Base-by-base conservation (phyloP, 2,113 vertebrate genomes). In the Crotalus helleri region DNA sequence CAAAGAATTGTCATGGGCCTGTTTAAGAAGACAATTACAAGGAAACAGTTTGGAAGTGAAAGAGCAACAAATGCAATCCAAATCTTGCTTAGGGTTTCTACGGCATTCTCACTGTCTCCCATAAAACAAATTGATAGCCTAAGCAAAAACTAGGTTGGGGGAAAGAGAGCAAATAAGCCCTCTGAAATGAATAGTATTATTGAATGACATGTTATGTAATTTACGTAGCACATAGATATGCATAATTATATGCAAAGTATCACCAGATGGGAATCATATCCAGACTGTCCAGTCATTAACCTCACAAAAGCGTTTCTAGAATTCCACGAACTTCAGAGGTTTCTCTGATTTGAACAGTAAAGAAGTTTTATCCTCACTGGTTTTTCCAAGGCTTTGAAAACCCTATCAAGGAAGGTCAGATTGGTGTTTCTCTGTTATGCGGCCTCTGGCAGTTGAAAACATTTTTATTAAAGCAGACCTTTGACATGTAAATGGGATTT, bases 11-110 rank as follows among this genome's bases (percentile, higher is more conserved):
- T 90, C 92, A 90, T n/a, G 49, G 81, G 92, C 57, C 89, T 64
- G 15, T 94, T 95, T 95, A 95, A 95, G 91, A 90, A 91, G 92
- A 96, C 93, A 92, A 90, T 93, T 90, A 11, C 61, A 69, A 61
- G 88, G 61, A 94, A 92, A 44, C 53, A 91, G 90, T 95, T 91
- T 74, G 51, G 44, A 90, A 85, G 53, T 95, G 93, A 94, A 92
- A 92, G 0, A 88, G 46, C 58, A 94, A 39, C 44, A 54, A 1
- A 33, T 19, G 89, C 29, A 90, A 17, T 93, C 92, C 94, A 91
- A 94, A 21, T 10, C 1, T 59, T 87, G 89, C 58, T 46, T 64
- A 26, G 54, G 88, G 54, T 58, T 89, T 90, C 49, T 13, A 39
- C 24, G 5, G 59, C n/a, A 3, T 33, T 92, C 92, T 92, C 17